Conservation (phyloP, 2,113 vertebrate species). For the Parus major region DNA sequence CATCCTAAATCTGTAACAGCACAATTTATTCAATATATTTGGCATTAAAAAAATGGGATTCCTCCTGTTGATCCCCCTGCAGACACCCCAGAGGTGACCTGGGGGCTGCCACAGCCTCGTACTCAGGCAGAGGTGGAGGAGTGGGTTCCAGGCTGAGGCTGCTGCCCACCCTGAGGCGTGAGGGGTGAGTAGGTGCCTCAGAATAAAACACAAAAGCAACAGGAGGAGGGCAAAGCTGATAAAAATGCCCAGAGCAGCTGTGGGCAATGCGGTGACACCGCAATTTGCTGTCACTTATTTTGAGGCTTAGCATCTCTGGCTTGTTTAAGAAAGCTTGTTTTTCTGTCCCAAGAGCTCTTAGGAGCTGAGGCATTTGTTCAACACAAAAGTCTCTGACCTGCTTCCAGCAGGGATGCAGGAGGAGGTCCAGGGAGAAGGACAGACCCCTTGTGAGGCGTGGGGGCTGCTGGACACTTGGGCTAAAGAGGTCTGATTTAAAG, state of each 20-base stretch:
- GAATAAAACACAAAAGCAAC: not conserved
- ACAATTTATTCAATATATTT: not conserved
- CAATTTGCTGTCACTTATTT: not conserved
- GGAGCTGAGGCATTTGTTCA: not conserved
- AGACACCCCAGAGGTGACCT: not conserved
- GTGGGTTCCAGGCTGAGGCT: slow-evolving; percentile 2
- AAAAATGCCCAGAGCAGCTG: slow-evolving; percentile 20
- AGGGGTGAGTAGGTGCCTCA: not conserved
- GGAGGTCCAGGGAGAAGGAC: not conserved
- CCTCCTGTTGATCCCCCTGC: not conserved
- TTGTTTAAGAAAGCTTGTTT: not conserved
- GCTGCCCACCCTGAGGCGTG: not conserved
- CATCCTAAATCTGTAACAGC: not conserved
- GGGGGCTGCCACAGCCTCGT: not conserved
- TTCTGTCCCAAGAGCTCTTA: not conserved
- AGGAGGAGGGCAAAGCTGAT: slow-evolving; percentile 10
- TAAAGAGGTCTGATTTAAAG: not conserved
- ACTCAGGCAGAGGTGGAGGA: not conserved
- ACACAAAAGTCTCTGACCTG: not conserved
- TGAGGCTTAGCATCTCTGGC: not conserved
- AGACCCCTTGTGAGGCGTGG: not conserved
- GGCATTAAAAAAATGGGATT: not conserved
- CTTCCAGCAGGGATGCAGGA: not conserved
- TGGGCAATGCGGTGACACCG: not conserved
- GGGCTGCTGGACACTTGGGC: not conserved